Evolutionary conservation across 2,113 vertebrate species (phyloP), one percentile per base, ranked within the genome.

Genomic region (Seriola dumerili): DNA sequence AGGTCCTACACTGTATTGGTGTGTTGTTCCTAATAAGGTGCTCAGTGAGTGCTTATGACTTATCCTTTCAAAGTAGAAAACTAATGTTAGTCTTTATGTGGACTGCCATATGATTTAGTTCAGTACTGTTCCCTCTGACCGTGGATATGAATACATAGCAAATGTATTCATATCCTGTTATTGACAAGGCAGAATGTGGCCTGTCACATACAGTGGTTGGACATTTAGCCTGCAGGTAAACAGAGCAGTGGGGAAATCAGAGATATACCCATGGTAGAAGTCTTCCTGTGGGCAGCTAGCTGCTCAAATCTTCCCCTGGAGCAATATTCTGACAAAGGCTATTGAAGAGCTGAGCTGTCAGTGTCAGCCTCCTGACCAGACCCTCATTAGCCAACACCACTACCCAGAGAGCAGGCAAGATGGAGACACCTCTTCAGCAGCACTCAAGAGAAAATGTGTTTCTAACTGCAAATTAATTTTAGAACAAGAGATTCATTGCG

Each of bases 301-400:
- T 80, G 76, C 79, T 91, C 85, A 88, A 89, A 89, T 88, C 80
- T 83, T 83, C 76, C 89, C 89, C 87, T 11, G 14, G 74, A 87
- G 93, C 80, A 85, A 83, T 81, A 86, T 88, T 92, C 82, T 83
- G 79, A 86, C 87, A 91, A 88, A 85, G 71, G 78, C 72, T 85
- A 94, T 91, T 93, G 81, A 92, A 88, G 76, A 71, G 80, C 71
- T 29, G 85, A 83, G 80, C 89, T 85, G 89, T 93, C 89, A 83
- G 80, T 38, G 12, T 61, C 85, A 72, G 89, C 81, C 79, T 72
- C 73, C 78, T 85, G 89, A 85, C 90, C 90, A 92, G 86, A 76
- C 69, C 75, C 86, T 94, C 89, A 90, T 94, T 93, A 93, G 84
- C 81, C 76, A 76, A 81, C 81, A 88, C 66, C 75, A 75, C 36